Evolutionary conservation across 2,113 vertebrate genomes (phyloP).

Genomic region (Notiomystis cincta): DNA sequence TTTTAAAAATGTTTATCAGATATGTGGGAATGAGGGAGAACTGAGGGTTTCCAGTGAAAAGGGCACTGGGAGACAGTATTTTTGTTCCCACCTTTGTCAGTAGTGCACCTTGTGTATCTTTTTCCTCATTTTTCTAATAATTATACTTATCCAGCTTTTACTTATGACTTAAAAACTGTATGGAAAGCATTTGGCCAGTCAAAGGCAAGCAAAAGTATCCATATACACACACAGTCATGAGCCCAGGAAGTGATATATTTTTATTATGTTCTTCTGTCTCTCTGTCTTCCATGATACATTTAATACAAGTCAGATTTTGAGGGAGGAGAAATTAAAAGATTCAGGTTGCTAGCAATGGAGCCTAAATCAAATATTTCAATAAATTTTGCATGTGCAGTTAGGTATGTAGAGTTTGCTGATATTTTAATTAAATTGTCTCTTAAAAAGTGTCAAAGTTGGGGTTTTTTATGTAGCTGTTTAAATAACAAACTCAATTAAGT

Average conservation of each 20-base stretch:
- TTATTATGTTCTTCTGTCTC: background rate
- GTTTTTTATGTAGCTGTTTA: background rate
- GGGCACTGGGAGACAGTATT: background rate
- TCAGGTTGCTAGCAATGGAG: background rate
- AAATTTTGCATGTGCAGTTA: background rate
- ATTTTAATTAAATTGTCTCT: background rate
- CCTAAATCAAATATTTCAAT: background rate
- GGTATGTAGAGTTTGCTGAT: background rate
- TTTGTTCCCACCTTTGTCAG: background rate
- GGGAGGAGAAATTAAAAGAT: background rate
- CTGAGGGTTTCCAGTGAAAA: background rate
- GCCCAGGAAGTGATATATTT: background rate
- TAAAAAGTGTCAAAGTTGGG: background rate
- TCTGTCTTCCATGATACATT: background rate
- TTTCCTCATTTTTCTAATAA: background rate
- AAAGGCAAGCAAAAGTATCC: background rate
- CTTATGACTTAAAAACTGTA: background rate
- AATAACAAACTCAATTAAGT: background rate
- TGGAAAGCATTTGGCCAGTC: background rate
- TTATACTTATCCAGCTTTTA: background rate
- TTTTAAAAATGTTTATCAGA: background rate
- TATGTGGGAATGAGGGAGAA: background rate
- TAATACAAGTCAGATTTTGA: background rate
- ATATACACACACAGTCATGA: background rate
- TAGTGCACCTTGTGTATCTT: background rate